A percentile compares a stretch with the other conserved stretches of the same genome.
These are phyloP conservation scores for Aromia moschata DNA, from an alignment of 2,888 invertebrate species.

Conservation along the genomic window DNA sequence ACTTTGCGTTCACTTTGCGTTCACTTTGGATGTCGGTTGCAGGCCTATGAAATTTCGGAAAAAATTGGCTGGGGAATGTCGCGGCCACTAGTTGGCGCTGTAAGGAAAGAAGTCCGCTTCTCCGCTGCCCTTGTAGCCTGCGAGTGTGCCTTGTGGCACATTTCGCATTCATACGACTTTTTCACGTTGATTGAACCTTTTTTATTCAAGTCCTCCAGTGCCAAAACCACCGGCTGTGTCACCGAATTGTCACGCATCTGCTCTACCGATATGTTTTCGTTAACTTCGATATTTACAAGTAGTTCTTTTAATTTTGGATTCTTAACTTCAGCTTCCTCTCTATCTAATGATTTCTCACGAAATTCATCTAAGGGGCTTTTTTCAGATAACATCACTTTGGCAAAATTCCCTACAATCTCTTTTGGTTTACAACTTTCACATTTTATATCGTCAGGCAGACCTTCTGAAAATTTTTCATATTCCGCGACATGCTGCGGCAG, in stretches of 20 bases:
- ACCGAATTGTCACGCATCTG: background rate
- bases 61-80: no score
- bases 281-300: no score
- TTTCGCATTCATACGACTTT: slow-evolving; percentile 12
- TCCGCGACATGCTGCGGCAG: background rate
- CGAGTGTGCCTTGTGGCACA: slow-evolving; percentile 22
- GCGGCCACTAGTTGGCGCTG: no score
- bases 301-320: background rate
- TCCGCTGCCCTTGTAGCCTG: no score
- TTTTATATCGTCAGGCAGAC: background rate
- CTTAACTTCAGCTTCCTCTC: background rate
- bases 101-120: no score
- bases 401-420: background rate
- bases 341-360: background rate
- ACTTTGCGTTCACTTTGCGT: no score
- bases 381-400: background rate
- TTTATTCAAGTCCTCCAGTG: no score
- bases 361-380: no score
- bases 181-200: no score
- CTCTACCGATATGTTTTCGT: background rate
- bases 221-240: no score
- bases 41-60: no score
- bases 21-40: no score
- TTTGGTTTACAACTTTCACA: background rate
- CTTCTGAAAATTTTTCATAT: background rate